Evolutionary conservation across 2,888 invertebrate genomes (phyloP), one percentile per base, ranked within the genome.

Genomic region (Plagodis pulveraria): DNA sequence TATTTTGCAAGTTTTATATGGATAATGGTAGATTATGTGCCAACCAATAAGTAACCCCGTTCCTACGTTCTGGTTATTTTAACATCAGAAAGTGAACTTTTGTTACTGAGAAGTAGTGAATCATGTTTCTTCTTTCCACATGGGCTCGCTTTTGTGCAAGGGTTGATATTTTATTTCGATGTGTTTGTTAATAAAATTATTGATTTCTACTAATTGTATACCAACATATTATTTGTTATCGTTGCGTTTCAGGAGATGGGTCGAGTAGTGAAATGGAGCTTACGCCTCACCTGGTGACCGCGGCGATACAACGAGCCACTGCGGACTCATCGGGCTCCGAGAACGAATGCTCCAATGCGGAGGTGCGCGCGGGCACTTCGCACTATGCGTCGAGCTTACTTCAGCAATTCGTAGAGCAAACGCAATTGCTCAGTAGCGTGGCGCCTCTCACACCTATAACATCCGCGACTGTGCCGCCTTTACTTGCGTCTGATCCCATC

Each of bases 321-420:
- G 93, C 93, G 4, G 93, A 93, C 59, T 96, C 95, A 55, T 95
- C 95, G 44, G 95, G 96, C 41, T 96, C 96, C 4, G 96, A 96
- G 78, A 96, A 95, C 60, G 96, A 96, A 78, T 92, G 90, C 68
- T 93, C 93, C 0, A 93, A 92, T 65, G 90, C 94, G 5, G 93
- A 89, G 62, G 77, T 89, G 56, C 91, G 94, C 64, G 93, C 87
- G 67, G 91, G 87, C 66, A 92, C 93, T 47, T 93, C 94, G 11
- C 95, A 95, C 74, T 96, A 96, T 79, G 95, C 96, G 61, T 96
- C 96, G 11, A 95, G 95, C 55, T 83, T 97, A 63, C 83, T 97
- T 62, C 96, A 97, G 78, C 96, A 97, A 77, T 97, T 97, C 76
- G 96, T 95, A 61, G 96, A 95, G 50, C 96, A 96, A 82, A 97